phyloP scores from a whole-genome alignment of 2,113 vertebrate genomes.

The Grammomys dolichurus region DNA sequence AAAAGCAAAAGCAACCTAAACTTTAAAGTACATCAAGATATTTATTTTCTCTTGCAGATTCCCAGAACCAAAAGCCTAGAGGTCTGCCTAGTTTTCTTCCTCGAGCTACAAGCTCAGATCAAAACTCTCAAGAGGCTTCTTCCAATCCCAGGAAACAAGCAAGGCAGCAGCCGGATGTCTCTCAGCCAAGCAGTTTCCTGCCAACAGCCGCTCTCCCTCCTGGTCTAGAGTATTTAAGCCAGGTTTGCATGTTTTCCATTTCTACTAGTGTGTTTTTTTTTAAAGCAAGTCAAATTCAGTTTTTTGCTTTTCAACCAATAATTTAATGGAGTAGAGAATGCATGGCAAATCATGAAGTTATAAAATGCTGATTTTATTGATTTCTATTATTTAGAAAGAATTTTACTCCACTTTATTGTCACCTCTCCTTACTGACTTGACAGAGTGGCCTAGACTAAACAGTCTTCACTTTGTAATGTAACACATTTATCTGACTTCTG shows the following conservation, averaged over 20 bases:
- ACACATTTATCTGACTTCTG: conserved; percentile 27
- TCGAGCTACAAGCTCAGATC: conserved; percentile 77
- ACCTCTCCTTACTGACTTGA: conserved; percentile 7
- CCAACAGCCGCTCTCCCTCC: conserved; percentile 80
- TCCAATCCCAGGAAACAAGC: conserved; percentile 67
- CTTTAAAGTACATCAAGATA: background rate
- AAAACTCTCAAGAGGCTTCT: conserved; percentile 39
- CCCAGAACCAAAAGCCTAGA: conserved; percentile 63
- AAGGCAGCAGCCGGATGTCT: background rate
- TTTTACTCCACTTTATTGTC: background rate
- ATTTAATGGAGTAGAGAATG: background rate
- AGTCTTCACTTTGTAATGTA: conserved; percentile 13
- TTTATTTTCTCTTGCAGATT: conserved; percentile 75
- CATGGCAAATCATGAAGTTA: background rate
- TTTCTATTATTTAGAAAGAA: background rate
- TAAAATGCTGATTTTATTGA: background rate
- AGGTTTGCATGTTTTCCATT: conserved; percentile 77
- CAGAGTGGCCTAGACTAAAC: background rate
- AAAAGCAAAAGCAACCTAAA: background rate
- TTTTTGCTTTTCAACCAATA: conserved; percentile 14
- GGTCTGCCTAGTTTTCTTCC: conserved; percentile 81
- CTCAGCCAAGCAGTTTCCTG: background rate
- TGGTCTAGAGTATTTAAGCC: conserved; percentile 88
- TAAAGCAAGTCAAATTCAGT: background rate
- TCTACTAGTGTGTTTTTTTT: background rate